phyloP scores from a whole-genome alignment of 2,888 invertebrate genomes.

The Caenorhabditis auriculariae region DNA sequence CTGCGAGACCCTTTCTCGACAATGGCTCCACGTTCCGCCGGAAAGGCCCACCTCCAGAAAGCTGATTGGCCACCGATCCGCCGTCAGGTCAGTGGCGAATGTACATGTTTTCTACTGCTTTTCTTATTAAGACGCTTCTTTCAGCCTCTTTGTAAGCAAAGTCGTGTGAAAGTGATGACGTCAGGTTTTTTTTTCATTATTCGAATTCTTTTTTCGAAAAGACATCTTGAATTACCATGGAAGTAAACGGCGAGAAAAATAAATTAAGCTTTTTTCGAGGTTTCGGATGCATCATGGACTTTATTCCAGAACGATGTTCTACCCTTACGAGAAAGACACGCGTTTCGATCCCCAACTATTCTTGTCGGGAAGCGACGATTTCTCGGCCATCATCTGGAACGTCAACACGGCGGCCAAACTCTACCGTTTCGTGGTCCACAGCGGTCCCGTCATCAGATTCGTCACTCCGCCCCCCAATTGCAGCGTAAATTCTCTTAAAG shows the following conservation, averaged over 20 bases:
- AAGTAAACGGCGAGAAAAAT: too few relatives aligned
- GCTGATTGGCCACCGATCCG: slow-evolving; percentile 26
- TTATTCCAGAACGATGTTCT: slow-evolving; percentile 90
- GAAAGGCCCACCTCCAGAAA: slow-evolving; percentile 26
- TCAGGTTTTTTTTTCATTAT: too few relatives aligned
- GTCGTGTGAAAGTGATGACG: too few relatives aligned
- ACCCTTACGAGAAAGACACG: slow-evolving; percentile 82
- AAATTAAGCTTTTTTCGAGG: too few relatives aligned
- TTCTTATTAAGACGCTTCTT: too few relatives aligned
- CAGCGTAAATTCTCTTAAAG: slow-evolving; percentile 65
- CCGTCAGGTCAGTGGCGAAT: slow-evolving; percentile 22
- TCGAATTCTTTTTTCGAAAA: too few relatives aligned
- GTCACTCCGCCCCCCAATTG: slow-evolving; percentile 87
- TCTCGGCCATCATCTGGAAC: slow-evolving; percentile 72
- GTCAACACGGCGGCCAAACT: slow-evolving; percentile 69
- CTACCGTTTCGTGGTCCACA: slow-evolving; percentile 94
- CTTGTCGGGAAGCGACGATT: slow-evolving; percentile 84
- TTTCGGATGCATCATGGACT: too few relatives aligned
- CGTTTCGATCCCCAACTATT: slow-evolving; percentile 69
- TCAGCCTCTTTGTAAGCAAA: too few relatives aligned
- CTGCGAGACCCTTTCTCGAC: slow-evolving; percentile 89
- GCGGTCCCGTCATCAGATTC: slow-evolving; percentile 91
- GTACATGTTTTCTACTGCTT: slow-evolving; percentile 3
- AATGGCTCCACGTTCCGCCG: slow-evolving; percentile 71
- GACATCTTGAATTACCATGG: too few relatives aligned